phyloP scores from a whole-genome alignment of 2,113 vertebrate species.

The Dryoscopus gambensis region DNA sequence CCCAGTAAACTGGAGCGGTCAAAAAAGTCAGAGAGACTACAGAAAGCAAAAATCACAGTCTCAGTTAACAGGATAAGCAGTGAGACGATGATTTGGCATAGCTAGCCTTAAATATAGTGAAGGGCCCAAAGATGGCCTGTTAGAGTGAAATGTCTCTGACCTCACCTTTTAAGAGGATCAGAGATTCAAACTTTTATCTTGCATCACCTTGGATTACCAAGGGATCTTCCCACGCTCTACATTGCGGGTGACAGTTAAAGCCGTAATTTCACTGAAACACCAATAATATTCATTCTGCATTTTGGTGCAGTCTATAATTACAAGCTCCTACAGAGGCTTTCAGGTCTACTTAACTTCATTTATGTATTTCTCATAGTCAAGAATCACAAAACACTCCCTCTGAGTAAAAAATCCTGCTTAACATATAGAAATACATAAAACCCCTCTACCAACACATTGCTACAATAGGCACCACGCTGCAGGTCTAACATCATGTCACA shows the following conservation, averaged over 20 bases:
- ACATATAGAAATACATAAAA: neutral
- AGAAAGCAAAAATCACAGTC: neutral
- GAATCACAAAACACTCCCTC: neutral
- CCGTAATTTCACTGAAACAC: neutral
- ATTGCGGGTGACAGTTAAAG: neutral
- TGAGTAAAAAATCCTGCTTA: neutral
- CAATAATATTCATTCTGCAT: neutral
- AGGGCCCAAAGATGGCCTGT: neutral
- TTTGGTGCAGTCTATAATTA: neutral
- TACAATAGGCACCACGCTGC: neutral
- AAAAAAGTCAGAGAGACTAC: neutral
- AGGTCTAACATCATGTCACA: neutral
- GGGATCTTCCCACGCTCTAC: neutral
- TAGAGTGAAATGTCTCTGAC: neutral
- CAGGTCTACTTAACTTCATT: neutral
- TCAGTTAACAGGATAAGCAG: neutral
- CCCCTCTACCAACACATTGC: neutral
- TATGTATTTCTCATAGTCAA: neutral
- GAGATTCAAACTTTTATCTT: neutral
- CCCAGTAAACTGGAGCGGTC: neutral
- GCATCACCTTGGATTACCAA: neutral
- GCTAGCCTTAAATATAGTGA: neutral
- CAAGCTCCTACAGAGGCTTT: neutral
- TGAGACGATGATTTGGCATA: neutral
- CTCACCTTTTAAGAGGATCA: neutral